Percentiles rank a stretch among this genome's conserved stretches.
Conservation (phyloP, 2,797 vertebrate species). For the Propithecus perrieri region DNA sequence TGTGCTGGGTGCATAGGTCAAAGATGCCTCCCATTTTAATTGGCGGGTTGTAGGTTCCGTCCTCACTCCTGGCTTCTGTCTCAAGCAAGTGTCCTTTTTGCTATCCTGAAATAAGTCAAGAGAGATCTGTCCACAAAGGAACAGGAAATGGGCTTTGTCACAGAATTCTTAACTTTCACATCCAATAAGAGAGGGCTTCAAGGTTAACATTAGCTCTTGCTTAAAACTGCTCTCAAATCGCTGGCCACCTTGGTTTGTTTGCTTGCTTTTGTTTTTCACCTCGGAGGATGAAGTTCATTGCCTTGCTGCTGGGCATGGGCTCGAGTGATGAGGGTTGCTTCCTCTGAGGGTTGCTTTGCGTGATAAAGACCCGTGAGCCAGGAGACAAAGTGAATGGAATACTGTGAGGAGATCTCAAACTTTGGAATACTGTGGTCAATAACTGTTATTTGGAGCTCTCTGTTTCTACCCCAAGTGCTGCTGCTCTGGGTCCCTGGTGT, state of each 20-base stretch:
- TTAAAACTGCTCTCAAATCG: not conserved
- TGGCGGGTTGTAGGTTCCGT: not conserved
- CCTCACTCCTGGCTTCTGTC: slow-evolving; percentile 46
- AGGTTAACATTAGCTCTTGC: not conserved
- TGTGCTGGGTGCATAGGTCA: not conserved
- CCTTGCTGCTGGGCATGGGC: not conserved
- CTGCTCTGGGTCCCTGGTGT: not conserved
- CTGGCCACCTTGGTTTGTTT: not conserved
- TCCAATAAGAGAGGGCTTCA: accelerated
- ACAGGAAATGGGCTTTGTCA: not conserved
- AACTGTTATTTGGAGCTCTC: not conserved
- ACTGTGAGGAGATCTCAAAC: not conserved
- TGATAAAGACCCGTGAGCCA: not conserved
- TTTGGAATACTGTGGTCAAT: accelerated
- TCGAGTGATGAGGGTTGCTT: accelerated
- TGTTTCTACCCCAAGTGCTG: accelerated
- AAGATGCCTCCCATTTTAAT: not conserved
- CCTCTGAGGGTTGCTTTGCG: not conserved
- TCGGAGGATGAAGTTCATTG: not conserved
- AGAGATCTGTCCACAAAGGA: not conserved
- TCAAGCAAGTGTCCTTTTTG: slow-evolving; percentile 60
- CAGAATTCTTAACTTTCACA: not conserved
- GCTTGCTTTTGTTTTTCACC: not conserved
- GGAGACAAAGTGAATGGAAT: accelerated
- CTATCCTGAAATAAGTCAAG: slow-evolving; percentile 35